phyloP scores from a whole-genome alignment of 2,888 invertebrate species.

The Epiblema foenella region DNA sequence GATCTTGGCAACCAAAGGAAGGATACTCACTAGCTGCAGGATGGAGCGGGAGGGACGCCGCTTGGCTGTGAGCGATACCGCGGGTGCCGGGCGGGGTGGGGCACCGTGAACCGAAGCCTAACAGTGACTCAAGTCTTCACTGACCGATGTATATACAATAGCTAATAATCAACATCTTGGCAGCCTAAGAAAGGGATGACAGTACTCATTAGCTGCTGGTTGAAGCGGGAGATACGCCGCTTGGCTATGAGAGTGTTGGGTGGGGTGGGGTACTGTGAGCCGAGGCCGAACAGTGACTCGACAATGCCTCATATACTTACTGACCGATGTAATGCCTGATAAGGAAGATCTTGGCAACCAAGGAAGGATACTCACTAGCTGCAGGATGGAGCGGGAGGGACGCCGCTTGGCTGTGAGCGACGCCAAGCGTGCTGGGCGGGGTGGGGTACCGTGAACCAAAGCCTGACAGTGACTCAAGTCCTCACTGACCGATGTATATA shows the following conservation, averaged over 20 bases:
- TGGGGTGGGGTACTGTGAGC: conserved; percentile 77
- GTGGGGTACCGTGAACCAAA: conserved; percentile 76
- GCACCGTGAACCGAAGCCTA: conserved; percentile 79
- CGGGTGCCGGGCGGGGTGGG: conserved; percentile 86
- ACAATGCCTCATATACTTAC: no score
- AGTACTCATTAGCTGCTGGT: conserved; percentile 88
- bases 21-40: conserved; percentile 1
- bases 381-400: background rate
- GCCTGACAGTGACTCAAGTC: no score
- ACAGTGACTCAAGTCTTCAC: no score
- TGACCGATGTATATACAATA: no score
- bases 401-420: conserved; percentile 85
- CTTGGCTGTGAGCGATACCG: conserved; percentile 86
- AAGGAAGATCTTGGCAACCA: no score
- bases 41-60: background rate
- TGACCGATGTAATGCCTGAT: no score
- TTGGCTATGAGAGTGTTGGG: conserved; percentile 91
- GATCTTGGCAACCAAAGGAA: no score
- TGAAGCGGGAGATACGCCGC: conserved; percentile 92
- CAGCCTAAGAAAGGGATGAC: no score
- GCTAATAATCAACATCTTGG: no score
- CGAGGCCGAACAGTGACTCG: conserved; percentile 72
- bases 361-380: background rate
- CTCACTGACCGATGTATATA: no score
- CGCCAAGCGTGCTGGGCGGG: conserved; percentile 88